These are phyloP conservation scores for Allophyes oxyacanthae DNA, from an alignment of 2,888 invertebrate genomes.

Conservation along the genomic window DNA sequence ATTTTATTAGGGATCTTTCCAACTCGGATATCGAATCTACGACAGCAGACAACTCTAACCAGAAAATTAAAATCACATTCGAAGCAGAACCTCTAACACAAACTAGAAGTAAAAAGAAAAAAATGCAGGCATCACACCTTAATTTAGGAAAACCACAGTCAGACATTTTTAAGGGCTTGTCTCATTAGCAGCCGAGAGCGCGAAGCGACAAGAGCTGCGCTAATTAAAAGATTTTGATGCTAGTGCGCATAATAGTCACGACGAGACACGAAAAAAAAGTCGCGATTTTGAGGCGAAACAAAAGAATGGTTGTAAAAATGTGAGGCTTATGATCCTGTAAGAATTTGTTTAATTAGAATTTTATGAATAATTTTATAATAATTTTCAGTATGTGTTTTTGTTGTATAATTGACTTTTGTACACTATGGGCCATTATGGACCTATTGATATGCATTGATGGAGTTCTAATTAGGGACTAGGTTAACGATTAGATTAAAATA, in stretches of 20 bases:
- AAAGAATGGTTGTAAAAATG: slow-evolving; percentile 22
- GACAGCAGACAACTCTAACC: background rate
- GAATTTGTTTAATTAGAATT: slow-evolving; percentile 45
- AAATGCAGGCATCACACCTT: slow-evolving; percentile 38
- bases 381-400: too few relatives aligned
- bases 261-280: slow-evolving; percentile 35
- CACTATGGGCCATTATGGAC: background rate
- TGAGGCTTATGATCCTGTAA: slow-evolving; percentile 20
- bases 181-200: slow-evolving; percentile 77
- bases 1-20: too few relatives aligned
- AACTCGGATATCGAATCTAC: too few relatives aligned
- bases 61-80: slow-evolving; percentile 3
- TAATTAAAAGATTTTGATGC: slow-evolving; percentile 80
- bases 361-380: slow-evolving; percentile 1
- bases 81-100: slow-evolving; percentile 4
- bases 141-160: slow-evolving; percentile 50
- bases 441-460: too few relatives aligned
- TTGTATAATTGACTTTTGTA: background rate
- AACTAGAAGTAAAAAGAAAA: slow-evolving; percentile 1
- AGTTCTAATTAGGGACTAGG: too few relatives aligned
- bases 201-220: slow-evolving; percentile 37
- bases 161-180: slow-evolving; percentile 70
- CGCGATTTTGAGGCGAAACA: slow-evolving; percentile 40
- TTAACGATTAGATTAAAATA: too few relatives aligned
- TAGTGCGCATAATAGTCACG: slow-evolving; percentile 49